Conservation (phyloP, 2,797 vertebrate species). For the Sebastes flavidus region DNA sequence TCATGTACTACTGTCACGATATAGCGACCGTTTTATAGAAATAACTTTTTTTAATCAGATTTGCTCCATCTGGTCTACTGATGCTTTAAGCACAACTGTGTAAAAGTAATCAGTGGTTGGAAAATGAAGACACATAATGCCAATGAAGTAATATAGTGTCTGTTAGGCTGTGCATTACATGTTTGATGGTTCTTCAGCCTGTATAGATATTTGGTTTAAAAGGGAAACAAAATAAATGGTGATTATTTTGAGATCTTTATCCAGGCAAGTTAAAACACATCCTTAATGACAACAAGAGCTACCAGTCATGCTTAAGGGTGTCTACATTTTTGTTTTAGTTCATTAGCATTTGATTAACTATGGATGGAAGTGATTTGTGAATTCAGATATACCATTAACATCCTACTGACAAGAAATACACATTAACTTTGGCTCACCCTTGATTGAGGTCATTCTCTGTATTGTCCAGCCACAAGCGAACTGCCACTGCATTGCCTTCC, state of each 20-base stretch:
- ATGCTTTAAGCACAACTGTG: not conserved
- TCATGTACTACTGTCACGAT: no score
- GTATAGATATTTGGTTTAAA: not conserved
- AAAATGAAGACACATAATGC: not conserved
- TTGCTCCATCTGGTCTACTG: no score
- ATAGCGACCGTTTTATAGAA: no score
- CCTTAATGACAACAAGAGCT: not conserved
- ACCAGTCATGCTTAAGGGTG: not conserved
- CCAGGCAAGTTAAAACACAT: not conserved
- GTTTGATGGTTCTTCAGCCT: not conserved
- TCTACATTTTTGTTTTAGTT: not conserved
- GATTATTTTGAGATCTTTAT: not conserved
- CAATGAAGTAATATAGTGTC: not conserved
- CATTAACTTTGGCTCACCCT: slow-evolving; percentile 84
- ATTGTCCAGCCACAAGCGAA: slow-evolving; percentile 97
- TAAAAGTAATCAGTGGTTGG: not conserved
- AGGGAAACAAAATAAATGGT: not conserved
- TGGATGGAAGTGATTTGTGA: not conserved
- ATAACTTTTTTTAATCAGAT: no score
- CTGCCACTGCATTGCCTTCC: slow-evolving; percentile 96
- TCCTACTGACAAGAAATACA: not conserved
- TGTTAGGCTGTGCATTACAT: not conserved
- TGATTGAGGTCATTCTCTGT: slow-evolving; percentile 99
- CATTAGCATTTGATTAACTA: not conserved
- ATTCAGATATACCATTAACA: not conserved